Base-by-base conservation (phyloP, 2,888 invertebrate species). In the Xylota sylvarum region DNA sequence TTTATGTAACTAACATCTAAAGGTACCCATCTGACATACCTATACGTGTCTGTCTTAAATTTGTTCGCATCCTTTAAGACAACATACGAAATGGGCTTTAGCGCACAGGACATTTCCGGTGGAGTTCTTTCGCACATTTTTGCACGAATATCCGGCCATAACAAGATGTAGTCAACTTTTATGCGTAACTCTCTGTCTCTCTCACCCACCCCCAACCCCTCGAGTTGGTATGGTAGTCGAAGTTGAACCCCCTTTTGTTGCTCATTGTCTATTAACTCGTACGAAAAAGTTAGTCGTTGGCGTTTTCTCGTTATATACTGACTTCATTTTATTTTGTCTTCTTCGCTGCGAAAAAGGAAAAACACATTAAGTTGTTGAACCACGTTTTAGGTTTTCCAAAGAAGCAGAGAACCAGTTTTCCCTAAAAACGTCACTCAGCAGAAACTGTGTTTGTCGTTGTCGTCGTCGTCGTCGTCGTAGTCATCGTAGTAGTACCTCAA, bases 261-360 rank as follows among this genome's bases (percentile, higher is more conserved):
- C 74, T 74, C 58, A 76, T 85, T 85, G 84, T 85, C 84, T 80
- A 80, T 76, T 80, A 85, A 80, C 80, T 80, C 84, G 80, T 85
- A 80, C 79, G 14, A 27, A 76, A 80, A 85, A 85, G 69, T 85
- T 85, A 65, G 80, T 85, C 84, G 79, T 79, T 79, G 69, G 70
- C 64, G 70, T 64, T 84, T 72, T 62, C 56, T 52, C 32, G 40
- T 62, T 52, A 43, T 43, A 43, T 58, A 23, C 7, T 9, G 35
- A 14, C 40, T 48, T 43, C 2, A 12, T 30, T 48, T 27, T 5
- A 48, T 35, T 48, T 32, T n/a, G 12, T 17, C 19, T 30, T 9
- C 55, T 56, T 12, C 32, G 5, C 14, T 50, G 14, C 27, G 23
- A 40, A 79, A 74, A 70, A 77, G 64, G 43, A 64, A 78, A 84